Conservation (phyloP, 1,140 invertebrate species). For the Tetragonula clypearis region DNA sequence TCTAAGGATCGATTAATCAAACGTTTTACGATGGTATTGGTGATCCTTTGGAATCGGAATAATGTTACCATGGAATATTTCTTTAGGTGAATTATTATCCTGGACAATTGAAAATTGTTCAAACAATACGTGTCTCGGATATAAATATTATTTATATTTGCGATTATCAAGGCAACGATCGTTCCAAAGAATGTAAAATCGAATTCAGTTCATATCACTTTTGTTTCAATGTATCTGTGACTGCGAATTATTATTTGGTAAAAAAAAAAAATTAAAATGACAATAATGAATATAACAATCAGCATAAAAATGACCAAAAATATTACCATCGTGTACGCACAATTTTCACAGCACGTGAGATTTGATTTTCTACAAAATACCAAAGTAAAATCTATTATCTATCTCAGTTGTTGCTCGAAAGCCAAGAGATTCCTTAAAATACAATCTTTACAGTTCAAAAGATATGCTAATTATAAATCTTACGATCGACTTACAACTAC, state of each 20-base stretch:
- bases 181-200: neutral
- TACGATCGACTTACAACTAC: neutral
- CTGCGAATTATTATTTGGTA: no score
- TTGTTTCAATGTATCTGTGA: neutral
- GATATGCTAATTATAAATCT: neutral
- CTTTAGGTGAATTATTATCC: neutral
- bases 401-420: neutral
- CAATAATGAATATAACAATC: no score
- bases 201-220: neutral
- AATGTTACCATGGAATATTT: neutral
- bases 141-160: no score
- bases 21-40: neutral
- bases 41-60: neutral
- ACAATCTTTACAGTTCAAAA: neutral
- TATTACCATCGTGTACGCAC: no score
- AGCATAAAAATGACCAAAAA: no score
- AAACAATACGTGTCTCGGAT: neutral
- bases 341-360: no score
- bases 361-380: neutral
- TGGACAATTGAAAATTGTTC: neutral
- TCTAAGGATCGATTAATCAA: neutral
- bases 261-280: no score
- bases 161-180: neutral
- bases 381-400: neutral
- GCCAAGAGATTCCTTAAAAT: neutral